Evolutionary conservation across 2,888 invertebrate species (phyloP), one percentile per base, ranked within the genome.

Genomic region (Nasonovia ribisnigri): DNA sequence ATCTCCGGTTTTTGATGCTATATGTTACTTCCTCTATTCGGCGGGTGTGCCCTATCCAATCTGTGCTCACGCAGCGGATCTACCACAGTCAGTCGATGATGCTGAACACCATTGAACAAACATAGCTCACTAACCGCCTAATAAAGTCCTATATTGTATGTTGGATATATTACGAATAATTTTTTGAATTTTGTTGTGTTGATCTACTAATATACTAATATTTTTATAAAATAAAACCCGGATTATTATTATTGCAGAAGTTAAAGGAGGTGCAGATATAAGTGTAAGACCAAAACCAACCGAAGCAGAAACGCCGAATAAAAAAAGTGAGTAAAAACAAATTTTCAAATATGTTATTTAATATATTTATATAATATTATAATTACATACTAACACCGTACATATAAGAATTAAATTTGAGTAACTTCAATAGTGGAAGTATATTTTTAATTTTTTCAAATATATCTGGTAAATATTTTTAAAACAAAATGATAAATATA

Each of bases 1-100:
- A 93, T 93, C 93, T 90, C 93, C 93, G 93, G 93, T 93, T 93
- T 90, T 90, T 24, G 67, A 90, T 90, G 90, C 87, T 90, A 67
- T 60, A 86, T 60, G 93, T 86, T 86, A 93, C 93, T 93, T 93
- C 93, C 93, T 90, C 93, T 90, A 48, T 93, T 93, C 87, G 93
- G 90, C 90, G 93, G 90, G 93, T 90, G 93, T 87, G 93, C 90
- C 93, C 93, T 87, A 84, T 90, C 86, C 60, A 86, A 93, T 93
- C 89, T 93, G 90, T 93, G 93, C 16, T 93, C 93, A 93, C 84
- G 16, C n/a, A 90, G 90, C 93, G 93, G 90, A 93, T 93, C 93
- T 87, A 60, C 89, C 29, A 77, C 54, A 93, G 90, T 93, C 93
- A 86, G 90, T 90, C 93, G 93, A 90, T 90, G 90, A 93, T 93